Conservation (phyloP, 2,113 vertebrate genomes). For the Hydropotes inermis region DNA sequence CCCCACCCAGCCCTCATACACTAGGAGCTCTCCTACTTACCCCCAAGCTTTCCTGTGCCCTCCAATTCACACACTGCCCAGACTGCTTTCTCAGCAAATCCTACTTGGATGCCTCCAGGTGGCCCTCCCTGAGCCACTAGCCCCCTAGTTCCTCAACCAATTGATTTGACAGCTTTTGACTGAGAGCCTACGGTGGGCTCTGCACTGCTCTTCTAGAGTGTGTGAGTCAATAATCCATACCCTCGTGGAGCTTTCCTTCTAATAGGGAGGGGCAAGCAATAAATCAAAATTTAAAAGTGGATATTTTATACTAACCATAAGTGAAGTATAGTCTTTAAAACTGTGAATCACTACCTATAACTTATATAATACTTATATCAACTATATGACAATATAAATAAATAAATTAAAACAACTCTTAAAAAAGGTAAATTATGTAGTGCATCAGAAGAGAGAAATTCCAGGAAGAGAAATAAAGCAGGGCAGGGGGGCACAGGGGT, state of each 20-base stretch:
- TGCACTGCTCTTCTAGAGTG: neutral
- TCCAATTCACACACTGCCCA: neutral
- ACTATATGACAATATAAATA: neutral
- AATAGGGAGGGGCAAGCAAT: neutral
- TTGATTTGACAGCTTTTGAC: neutral
- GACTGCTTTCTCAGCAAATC: neutral
- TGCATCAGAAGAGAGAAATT: slow-evolving; percentile 34
- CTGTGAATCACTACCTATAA: neutral
- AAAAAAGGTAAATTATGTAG: slow-evolving; percentile 15
- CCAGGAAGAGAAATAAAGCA: neutral
- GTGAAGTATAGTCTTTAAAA: neutral
- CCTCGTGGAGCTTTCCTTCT: neutral
- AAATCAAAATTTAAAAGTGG: slow-evolving; percentile 9
- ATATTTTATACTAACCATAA: neutral
- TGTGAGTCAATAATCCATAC: neutral
- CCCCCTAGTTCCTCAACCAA: neutral
- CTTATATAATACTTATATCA: neutral
- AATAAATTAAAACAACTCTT: neutral
- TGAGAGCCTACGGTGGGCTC: neutral
- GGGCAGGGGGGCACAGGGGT: neutral
- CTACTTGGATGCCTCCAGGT: neutral
- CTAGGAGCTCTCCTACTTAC: neutral
- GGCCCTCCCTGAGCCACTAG: neutral
- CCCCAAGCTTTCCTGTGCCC: neutral
- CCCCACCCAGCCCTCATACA: neutral